Evolutionary conservation across 2,797 vertebrate species (phyloP), one percentile per base, ranked within the genome.

Genomic region (Clarias pachynema): DNA sequence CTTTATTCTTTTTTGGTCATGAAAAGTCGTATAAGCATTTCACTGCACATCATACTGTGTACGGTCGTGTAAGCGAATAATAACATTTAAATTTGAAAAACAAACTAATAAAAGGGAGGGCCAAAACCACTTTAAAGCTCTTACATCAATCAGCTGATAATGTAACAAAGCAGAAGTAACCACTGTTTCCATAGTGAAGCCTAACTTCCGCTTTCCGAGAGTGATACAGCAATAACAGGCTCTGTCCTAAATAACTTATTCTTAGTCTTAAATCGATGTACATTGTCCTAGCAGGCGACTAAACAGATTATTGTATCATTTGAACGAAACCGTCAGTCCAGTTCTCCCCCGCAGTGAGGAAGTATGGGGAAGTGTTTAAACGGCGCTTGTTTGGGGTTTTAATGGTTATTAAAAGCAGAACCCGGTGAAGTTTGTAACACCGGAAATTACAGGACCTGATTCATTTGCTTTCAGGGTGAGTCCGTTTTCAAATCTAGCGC

Each of bases 401-500:
- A 2, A 26, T 16, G 31, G 15, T 18, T 4, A 15, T 29, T 68
- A 69, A 70, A 69, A 34, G 20, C 65, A 56, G 44, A 66, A 49
- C 22, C 15, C 4, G 1, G 9, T 56, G 26, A 37, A 9, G 10
- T 81, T 59, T 62, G 9, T 49, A 63, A 65, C 10, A 49, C 40
- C 57, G 40, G 72, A 72, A 26, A 65, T 44, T 0, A 62, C 29
- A 53, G 6, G 20, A 14, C 8, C 15, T n/a, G 31, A 74, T 49
- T 49, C n/a, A 74, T 34, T 10, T 62, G 9, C 63, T 34, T 62
- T 10, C 34, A 18, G 7, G n/a, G 0, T 31, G 3, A 49, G 16
- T 37, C 34, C 8, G 1, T 63, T 75, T 83, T 82, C 16, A 83
- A 83, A 83, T 74, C 26, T 15, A 75, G 82, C 82, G 82, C 82